Evolutionary conservation across 1,140 invertebrate genomes (phyloP).

Genomic region (Lepidurus couesii): DNA sequence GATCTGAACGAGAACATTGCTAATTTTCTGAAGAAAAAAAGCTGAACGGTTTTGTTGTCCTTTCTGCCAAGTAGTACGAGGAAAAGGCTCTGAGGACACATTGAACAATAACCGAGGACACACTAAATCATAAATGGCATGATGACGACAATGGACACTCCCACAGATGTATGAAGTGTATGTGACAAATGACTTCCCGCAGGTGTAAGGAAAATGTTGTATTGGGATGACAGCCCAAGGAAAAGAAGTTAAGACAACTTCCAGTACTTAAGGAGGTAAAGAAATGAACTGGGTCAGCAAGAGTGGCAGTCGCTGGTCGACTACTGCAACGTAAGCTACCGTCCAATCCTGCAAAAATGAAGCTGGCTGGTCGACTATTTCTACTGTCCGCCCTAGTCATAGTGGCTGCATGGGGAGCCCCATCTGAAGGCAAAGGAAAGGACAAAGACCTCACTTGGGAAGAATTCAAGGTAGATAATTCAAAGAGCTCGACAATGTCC

Average conservation of each 20-base stretch:
- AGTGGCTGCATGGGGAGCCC: neutral
- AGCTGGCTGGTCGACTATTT: neutral
- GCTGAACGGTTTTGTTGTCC: no score
- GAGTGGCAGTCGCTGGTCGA: neutral
- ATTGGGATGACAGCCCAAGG: neutral
- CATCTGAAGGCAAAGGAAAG: neutral
- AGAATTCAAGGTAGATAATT: neutral
- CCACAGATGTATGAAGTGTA: no score
- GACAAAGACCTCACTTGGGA: neutral
- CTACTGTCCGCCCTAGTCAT: neutral
- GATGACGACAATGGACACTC: no score
- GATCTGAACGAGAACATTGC: no score
- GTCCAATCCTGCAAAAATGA: neutral
- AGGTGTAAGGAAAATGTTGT: neutral
- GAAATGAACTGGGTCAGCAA: neutral
- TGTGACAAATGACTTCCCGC: neutral
- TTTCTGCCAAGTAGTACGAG: no score
- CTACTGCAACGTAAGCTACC: neutral
- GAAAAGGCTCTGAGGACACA: no score
- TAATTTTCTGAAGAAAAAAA: no score
- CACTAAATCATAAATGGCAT: no score
- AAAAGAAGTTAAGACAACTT: neutral
- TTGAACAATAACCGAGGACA: no score
- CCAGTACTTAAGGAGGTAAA: neutral
- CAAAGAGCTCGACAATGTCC: neutral